phyloP scores from a whole-genome alignment of 2,888 invertebrate genomes.

The Gisinianus flammeolus region DNA sequence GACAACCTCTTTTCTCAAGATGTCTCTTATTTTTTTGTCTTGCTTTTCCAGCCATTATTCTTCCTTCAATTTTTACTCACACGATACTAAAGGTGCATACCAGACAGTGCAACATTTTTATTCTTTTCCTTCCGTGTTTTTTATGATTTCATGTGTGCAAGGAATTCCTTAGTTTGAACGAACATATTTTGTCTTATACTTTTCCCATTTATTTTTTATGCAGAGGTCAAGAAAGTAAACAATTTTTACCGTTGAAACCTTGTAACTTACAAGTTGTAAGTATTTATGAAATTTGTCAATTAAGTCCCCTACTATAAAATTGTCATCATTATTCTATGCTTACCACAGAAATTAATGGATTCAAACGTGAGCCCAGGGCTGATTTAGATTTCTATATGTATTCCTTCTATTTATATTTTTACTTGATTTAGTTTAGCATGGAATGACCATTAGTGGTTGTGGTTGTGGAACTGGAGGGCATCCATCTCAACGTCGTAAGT shows the following conservation, averaged over 20 bases:
- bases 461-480: background rate
- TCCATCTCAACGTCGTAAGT: slow-evolving; percentile 10
- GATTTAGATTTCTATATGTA: too few species aligned
- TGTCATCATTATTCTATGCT: too few species aligned
- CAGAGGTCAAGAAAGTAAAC: too few species aligned
- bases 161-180: background rate
- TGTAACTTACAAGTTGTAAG: background rate
- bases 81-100: background rate
- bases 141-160: slow-evolving; percentile 10
- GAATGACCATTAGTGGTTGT: background rate
- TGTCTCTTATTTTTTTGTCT: background rate
- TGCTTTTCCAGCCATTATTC: background rate
- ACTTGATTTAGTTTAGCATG: background rate
- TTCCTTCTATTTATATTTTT: background rate
- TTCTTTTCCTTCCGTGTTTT: slow-evolving; percentile 8
- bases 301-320: too few species aligned
- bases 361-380: too few species aligned
- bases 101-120: slow-evolving; percentile 10
- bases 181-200: too few species aligned
- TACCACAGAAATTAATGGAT: too few species aligned
- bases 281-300: too few species aligned
- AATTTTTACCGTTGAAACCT: background rate
- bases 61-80: background rate
- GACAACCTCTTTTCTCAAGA: slow-evolving; percentile 7
- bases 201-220: too few species aligned